These are phyloP conservation scores for Clytia hemisphaerica DNA, from an alignment of 30 jellyfish, hydroid and myxozoan genomes.

Conservation along the genomic window DNA sequence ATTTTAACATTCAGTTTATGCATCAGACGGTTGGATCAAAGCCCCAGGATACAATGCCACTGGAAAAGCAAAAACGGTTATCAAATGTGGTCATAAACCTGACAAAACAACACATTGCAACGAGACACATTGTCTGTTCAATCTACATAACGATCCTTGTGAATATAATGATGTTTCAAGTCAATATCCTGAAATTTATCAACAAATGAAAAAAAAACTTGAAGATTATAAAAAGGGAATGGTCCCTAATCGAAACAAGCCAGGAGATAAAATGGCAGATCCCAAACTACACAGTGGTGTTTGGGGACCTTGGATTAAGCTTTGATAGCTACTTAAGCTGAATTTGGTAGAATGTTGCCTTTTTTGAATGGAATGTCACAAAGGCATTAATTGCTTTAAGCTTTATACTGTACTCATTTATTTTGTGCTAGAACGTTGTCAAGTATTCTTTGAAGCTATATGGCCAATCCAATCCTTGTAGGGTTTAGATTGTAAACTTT, in stretches of 20 bases:
- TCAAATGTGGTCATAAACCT: slow-evolving; percentile 53
- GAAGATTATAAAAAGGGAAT: slow-evolving; percentile 36
- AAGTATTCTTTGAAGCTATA: too few species aligned
- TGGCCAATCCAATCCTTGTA: too few species aligned
- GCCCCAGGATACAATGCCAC: slow-evolving; percentile 82
- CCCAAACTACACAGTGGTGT: slow-evolving; percentile 62
- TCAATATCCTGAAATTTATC: slow-evolving; percentile 55
- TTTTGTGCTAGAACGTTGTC: too few species aligned
- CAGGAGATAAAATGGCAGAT: slow-evolving; percentile 42
- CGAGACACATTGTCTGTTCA: slow-evolving; percentile 49
- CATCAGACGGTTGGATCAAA: slow-evolving; percentile 47
- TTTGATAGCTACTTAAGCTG: too few species aligned
- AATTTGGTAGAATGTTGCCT: too few species aligned
- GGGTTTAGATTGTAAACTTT: too few species aligned
- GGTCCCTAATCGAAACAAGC: slow-evolving; percentile 44
- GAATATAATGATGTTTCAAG: slow-evolving; percentile 79
- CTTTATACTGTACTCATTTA: too few species aligned
- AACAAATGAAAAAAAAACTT: slow-evolving; percentile 42
- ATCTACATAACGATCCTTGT: slow-evolving; percentile 80
- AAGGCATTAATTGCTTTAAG: too few species aligned
- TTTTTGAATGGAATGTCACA: too few species aligned
- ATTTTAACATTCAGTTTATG: background rate
- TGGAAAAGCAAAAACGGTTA: slow-evolving; percentile 47
- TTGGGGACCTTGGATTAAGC: slow-evolving; percentile 65
- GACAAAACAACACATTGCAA: slow-evolving; percentile 46